phyloP scores from a whole-genome alignment of 1,140 invertebrate genomes.

The Saccostrea cuccullata region DNA sequence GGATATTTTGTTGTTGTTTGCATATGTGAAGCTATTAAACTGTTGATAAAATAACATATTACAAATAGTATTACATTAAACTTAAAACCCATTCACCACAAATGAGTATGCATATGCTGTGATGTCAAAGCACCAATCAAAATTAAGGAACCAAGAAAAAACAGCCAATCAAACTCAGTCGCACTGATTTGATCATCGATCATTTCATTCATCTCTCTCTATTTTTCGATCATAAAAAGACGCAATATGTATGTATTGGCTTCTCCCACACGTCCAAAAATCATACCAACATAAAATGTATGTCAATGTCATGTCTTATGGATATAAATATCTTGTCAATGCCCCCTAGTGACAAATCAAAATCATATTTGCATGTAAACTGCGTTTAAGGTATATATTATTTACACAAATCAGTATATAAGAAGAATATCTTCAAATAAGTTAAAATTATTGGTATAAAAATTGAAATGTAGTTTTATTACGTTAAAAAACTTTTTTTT shows the following conservation, averaged over 20 bases:
- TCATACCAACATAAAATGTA: not conserved
- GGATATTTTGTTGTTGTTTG: no score
- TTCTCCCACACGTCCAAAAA: not conserved
- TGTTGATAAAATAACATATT: not conserved
- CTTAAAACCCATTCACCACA: not conserved
- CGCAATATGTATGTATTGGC: not conserved
- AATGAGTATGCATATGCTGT: not conserved
- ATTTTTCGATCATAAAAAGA: not conserved
- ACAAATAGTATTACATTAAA: not conserved
- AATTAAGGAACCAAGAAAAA: not conserved
- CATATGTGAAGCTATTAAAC: no score
- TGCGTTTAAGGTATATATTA: no score
- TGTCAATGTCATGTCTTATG: no score
- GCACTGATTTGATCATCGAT: not conserved
- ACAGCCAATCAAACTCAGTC: not conserved
- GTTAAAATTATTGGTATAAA: no score
- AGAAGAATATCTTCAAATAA: no score
- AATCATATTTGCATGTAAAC: no score
- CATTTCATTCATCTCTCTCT: conserved; percentile 1
- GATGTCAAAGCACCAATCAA: not conserved
- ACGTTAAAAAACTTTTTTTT: no score
- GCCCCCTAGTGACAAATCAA: no score
- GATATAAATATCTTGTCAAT: no score
- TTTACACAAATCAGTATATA: no score
- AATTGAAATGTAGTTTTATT: no score